Conservation (phyloP, 1,140 invertebrate genomes). For the Watersipora subatra region DNA sequence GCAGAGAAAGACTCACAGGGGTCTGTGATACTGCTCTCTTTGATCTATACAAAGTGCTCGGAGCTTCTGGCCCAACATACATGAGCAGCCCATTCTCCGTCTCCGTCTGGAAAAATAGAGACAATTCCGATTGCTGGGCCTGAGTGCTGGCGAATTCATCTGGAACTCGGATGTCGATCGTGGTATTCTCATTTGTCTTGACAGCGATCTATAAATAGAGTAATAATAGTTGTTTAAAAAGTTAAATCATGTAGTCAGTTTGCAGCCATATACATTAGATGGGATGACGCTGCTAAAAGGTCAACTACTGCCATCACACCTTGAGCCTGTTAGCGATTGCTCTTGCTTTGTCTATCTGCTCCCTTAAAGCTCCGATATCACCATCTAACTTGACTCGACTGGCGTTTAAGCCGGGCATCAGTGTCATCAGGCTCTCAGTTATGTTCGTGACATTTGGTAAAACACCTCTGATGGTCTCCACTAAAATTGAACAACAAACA, state of each 20-base stretch:
- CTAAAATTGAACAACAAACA: background rate
- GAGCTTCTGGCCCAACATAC: conserved; percentile 55
- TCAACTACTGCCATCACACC: too few relatives aligned
- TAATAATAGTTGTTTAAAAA: too few relatives aligned
- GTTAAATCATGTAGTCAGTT: too few relatives aligned
- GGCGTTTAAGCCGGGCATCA: background rate
- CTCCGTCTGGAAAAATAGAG: conserved; percentile 65
- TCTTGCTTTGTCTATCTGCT: background rate
- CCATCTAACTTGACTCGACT: background rate
- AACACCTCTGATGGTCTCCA: background rate
- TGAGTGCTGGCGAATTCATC: background rate
- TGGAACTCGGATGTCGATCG: background rate
- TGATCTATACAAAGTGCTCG: too few relatives aligned
- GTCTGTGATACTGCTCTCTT: too few relatives aligned
- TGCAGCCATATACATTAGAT: too few relatives aligned
- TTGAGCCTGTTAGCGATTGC: background rate
- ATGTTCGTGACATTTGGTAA: background rate
- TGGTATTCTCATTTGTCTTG: background rate
- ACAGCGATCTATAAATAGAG: too few relatives aligned
- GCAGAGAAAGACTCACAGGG: too few relatives aligned
- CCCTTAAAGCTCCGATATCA: background rate
- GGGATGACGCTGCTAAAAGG: too few relatives aligned
- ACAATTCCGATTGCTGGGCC: conserved; percentile 46
- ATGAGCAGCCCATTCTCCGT: conserved; percentile 66
- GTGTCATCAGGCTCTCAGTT: background rate